Conservation (phyloP, 2,797 vertebrate genomes). For the Epinephelus coioides region DNA sequence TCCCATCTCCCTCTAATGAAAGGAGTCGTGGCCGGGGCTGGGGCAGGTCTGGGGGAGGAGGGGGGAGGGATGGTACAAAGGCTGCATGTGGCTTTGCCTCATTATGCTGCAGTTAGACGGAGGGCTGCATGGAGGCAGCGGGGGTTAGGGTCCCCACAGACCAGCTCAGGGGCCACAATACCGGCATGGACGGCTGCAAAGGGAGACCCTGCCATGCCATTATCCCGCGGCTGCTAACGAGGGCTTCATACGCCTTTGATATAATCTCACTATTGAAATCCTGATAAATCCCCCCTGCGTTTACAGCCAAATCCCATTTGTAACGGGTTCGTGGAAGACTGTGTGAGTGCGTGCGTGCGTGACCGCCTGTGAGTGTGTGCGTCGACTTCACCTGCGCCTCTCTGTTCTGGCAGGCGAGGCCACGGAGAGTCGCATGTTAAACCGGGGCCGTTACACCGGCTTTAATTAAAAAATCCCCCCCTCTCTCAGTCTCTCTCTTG, state of each 20-base stretch:
- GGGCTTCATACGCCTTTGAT: constrained; percentile 96
- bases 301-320: constrained; percentile 96
- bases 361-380: constrained; percentile 5
- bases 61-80: constrained; percentile 85
- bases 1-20: constrained; percentile 90
- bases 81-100: constrained; percentile 94
- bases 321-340: constrained; percentile 80
- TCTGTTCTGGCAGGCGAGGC: constrained; percentile 85
- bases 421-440: constrained; percentile 88
- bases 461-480: constrained; percentile 82
- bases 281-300: constrained; percentile 92
- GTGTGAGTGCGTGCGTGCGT: constrained; percentile 45
- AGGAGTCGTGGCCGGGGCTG: constrained; percentile 89
- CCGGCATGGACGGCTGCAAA: constrained; percentile 89
- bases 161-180: constrained; percentile 91
- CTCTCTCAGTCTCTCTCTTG: constrained; percentile 49
- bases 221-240: constrained; percentile 93
- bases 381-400: constrained; percentile 83
- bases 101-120: constrained; percentile 94
- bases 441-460: constrained; percentile 73
- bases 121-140: constrained; percentile 89
- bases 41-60: constrained; percentile 76
- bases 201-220: constrained; percentile 92
- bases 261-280: constrained; percentile 95
- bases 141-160: constrained; percentile 90